Percentiles rank a stretch among this genome's conserved stretches.
These are phyloP conservation scores for Heliconius cydno DNA, from an alignment of 2,888 invertebrate species.

Conservation along the genomic window DNA sequence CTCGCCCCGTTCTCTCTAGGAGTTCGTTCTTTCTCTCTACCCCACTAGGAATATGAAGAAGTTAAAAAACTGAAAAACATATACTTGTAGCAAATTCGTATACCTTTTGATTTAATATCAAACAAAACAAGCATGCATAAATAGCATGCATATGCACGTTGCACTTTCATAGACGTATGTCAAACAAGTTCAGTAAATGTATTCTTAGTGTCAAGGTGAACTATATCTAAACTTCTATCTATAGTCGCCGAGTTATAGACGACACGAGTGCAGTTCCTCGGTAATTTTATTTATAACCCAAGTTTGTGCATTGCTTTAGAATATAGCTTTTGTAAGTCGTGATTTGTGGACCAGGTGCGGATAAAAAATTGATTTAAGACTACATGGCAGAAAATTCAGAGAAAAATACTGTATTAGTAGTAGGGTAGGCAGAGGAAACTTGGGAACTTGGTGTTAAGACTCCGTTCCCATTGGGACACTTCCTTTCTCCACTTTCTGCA, in stretches of 20 bases:
- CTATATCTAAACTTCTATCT: not conserved
- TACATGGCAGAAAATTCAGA: not conserved
- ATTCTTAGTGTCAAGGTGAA: conserved; percentile 18
- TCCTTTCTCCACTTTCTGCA: not conserved
- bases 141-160: not conserved
- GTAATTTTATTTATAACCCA: conserved; percentile 23
- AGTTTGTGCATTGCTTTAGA: conserved; percentile 16
- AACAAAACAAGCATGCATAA: not conserved
- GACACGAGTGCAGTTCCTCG: not conserved
- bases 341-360: conserved; percentile 10
- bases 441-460: too few species aligned
- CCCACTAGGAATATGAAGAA: too few species aligned
- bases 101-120: not conserved
- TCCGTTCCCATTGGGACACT: not conserved
- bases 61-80: too few species aligned
- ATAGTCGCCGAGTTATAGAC: conserved; percentile 1
- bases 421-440: too few species aligned
- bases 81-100: not conserved
- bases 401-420: too few species aligned
- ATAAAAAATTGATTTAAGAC: not conserved
- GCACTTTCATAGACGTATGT: not conserved
- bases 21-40: too few species aligned
- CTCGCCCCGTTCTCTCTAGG: too few species aligned
- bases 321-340: not conserved
- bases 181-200: conserved; percentile 1